A percentile compares a stretch with the other conserved stretches of the same genome.
Conservation (phyloP, 2,888 invertebrate species). For the Drosophila flavopinicola region DNA sequence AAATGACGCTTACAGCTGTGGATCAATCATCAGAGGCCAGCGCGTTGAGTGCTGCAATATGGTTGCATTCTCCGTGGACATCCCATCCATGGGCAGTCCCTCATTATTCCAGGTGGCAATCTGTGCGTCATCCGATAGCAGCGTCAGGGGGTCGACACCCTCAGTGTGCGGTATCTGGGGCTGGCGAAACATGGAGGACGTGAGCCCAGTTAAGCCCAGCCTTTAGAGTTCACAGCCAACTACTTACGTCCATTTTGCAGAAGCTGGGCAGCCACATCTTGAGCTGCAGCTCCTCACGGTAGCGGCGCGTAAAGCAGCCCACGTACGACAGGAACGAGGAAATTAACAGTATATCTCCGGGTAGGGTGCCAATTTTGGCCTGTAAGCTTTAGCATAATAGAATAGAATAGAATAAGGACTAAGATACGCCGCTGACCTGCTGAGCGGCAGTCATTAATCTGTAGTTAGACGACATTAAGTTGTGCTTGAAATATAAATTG, state of each 20-base stretch:
- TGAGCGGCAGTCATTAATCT: constrained; percentile 37
- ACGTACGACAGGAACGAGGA: constrained; percentile 98
- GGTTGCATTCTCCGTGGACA: constrained; percentile 98
- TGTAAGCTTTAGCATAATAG: constrained; percentile 86
- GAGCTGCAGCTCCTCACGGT: constrained; percentile 91
- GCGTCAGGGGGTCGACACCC: constrained; percentile 90
- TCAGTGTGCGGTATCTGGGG: constrained; percentile 92
- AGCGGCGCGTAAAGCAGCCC: constrained; percentile 95
- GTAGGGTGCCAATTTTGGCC: constrained; percentile 91
- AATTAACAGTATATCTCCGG: constrained; percentile 95
- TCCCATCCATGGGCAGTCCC: constrained; percentile 95
- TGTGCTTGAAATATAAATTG: constrained; percentile 69
- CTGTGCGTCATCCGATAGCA: constrained; percentile 96
- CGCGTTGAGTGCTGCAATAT: constrained; percentile 95
- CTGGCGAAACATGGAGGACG: constrained; percentile 75
- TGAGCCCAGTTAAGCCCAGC: constrained; percentile 3
- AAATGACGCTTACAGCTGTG: constrained; percentile 88
- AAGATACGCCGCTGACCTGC: constrained; percentile 5
- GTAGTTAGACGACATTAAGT: constrained; percentile 52
- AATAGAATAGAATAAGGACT: constrained; percentile 3
- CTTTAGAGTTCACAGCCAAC: not conserved
- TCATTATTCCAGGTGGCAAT: constrained; percentile 98
- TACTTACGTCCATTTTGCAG: constrained; percentile 87
- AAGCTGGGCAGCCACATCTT: constrained; percentile 93
- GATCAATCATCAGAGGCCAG: constrained; percentile 98